A percentile compares a stretch with the other conserved stretches of the same genome.
Evolutionary conservation across 92 coral and sea anemone genomes (phyloP).

Genomic region (Siderastrea radians): DNA sequence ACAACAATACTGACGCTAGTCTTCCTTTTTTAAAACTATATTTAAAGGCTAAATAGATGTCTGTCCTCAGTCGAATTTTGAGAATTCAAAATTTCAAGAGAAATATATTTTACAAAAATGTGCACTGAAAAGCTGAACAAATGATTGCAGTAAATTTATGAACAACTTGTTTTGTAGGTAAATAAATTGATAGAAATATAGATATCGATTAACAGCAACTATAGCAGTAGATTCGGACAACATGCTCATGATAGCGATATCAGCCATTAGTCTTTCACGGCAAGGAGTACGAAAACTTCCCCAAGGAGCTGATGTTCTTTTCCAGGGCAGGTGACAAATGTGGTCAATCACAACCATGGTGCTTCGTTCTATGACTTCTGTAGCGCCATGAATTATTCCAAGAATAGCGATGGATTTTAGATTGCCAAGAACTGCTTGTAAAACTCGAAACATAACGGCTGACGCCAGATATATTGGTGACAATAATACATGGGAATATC

Average conservation of each 20-base stretch:
- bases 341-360: not conserved
- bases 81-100: no score
- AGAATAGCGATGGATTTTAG: not conserved
- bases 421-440: constrained; percentile 26
- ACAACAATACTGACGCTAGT: no score
- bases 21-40: no score
- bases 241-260: constrained; percentile 43
- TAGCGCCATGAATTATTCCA: constrained; percentile 24
- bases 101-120: no score
- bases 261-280: constrained; percentile 41
- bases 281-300: constrained; percentile 48
- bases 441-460: constrained; percentile 13
- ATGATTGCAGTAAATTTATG: no score
- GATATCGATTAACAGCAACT: not conserved
- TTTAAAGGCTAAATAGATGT: no score
- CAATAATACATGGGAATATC: constrained; percentile 20
- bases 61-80: no score
- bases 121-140: no score
- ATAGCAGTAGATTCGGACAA: constrained; percentile 14
- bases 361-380: not conserved
- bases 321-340: not conserved
- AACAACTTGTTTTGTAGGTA: no score
- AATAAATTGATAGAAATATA: no score
- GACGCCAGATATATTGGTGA: constrained; percentile 5
- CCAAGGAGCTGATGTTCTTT: constrained; percentile 33